Evolutionary conservation across 2,797 vertebrate genomes (phyloP), one percentile per base, ranked within the genome.

Genomic region (Ptychobarbus kaznakovi): DNA sequence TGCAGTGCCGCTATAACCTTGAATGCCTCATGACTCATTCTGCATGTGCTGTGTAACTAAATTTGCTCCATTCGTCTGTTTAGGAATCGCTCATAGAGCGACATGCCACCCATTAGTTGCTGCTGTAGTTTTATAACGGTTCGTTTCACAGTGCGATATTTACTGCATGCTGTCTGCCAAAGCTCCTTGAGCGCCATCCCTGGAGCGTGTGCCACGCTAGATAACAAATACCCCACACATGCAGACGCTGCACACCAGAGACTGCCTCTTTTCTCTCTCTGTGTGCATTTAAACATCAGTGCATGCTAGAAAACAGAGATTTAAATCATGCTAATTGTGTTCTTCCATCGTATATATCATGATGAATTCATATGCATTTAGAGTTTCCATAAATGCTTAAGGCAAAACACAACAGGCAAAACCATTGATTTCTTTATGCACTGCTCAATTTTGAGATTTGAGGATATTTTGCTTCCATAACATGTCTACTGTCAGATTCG

Each of bases 131-230:
- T 76, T 76, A 38, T 38, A 76, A 76, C 22, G 74, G 49, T 56
- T 76, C 20, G 11, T 56, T 76, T 76, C 74, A 56, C 51, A 56
- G 12, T 76, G 51, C 20, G 20, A 56, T 38, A 76, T 76, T 56
- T 76, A n/a, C 51, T 76, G 74, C 51, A n/a, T n/a, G 74, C 74
- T 38, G 74, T 76, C 74, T 56, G 74, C 74, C 49, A 56, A 53
- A 76, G 74, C 74, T 76, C 74, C 74, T 51, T 0, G 32, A 38
- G 74, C 20, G 1, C 11, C 6, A 5, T 56, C 74, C 74, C 74
- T 56, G 32, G 49, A 76, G 74, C 20, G 11, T 56, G 49, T 76
- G 73, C 28, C 73, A 76, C 18, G 51, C 73, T 76, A 76, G 74
- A 76, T 76, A 76, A 76, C 51, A 76, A 76, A 56, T 56, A 76